Conservation (phyloP, 2,113 vertebrate species). For the Oreochromis niloticus region DNA sequence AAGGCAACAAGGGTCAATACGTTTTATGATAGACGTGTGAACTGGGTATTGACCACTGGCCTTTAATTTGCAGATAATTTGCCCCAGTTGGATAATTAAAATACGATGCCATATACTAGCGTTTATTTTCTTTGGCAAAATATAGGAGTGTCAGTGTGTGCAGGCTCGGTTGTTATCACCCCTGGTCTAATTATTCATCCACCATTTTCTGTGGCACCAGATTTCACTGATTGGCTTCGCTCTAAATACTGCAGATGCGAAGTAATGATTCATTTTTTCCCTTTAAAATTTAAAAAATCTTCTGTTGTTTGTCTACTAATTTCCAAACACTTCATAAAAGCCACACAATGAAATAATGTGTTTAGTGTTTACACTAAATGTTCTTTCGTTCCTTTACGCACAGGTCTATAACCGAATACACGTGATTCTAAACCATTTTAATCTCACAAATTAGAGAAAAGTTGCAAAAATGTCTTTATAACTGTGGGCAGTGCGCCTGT, state of each 20-base stretch:
- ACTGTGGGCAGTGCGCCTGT: neutral
- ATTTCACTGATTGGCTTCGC: constrained; percentile 71
- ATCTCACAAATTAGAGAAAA: neutral
- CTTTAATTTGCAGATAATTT: constrained; percentile 51
- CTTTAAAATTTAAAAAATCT: neutral
- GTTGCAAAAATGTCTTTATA: neutral
- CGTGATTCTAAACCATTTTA: neutral
- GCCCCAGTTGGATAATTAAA: constrained; percentile 34
- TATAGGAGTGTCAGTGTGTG: constrained; percentile 27
- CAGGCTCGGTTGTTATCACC: constrained; percentile 67
- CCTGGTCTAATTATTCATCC: constrained; percentile 76
- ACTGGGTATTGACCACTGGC: constrained; percentile 42
- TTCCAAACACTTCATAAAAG: neutral
- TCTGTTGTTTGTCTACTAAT: neutral
- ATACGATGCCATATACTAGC: neutral
- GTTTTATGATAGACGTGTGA: constrained; percentile 55
- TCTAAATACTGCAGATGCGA: constrained; percentile 51
- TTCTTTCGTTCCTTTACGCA: neutral
- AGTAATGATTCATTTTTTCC: neutral
- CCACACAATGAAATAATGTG: neutral
- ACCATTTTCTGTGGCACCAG: constrained; percentile 79
- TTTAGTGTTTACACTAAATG: neutral
- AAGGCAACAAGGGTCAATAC: constrained; percentile 47
- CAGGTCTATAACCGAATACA: neutral
- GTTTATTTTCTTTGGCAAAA: constrained; percentile 26